phyloP scores from a whole-genome alignment of 2,797 vertebrate species.

The Spea hammondii region DNA sequence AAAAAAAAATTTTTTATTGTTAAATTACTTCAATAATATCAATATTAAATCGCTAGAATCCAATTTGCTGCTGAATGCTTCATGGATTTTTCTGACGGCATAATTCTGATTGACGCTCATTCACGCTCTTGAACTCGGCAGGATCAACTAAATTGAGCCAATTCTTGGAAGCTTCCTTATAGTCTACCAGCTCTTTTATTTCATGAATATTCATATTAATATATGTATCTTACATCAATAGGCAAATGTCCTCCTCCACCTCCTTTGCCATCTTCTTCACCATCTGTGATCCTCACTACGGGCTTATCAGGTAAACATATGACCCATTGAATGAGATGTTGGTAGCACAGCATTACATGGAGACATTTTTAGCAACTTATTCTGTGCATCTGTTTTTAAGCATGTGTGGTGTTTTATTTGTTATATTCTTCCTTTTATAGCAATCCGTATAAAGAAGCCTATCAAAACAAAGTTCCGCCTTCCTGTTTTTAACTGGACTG shows the following conservation, averaged over 20 bases:
- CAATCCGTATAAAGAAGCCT: constrained; percentile 95
- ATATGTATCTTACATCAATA: constrained; percentile 39
- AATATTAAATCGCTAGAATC: too few relatives aligned
- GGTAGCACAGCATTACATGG: not conserved
- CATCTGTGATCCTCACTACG: constrained; percentile 84
- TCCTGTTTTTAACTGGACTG: constrained; percentile 97
- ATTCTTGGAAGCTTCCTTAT: too few relatives aligned
- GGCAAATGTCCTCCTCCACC: constrained; percentile 76
- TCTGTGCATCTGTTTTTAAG: not conserved
- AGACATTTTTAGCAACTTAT: not conserved
- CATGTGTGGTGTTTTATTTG: not conserved
- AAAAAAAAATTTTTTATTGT: too few relatives aligned
- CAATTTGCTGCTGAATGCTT: too few relatives aligned
- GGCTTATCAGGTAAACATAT: constrained; percentile 83
- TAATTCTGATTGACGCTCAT: too few relatives aligned
- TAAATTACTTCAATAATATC: too few relatives aligned
- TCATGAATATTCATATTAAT: not conserved
- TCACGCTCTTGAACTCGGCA: too few relatives aligned
- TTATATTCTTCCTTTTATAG: constrained; percentile 60
- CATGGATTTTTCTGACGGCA: too few relatives aligned
- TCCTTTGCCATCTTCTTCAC: constrained; percentile 80
- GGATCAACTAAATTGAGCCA: too few relatives aligned
- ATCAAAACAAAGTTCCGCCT: constrained; percentile 98
- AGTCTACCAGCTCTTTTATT: not conserved
- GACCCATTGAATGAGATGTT: not conserved